Evolutionary conservation across 2,113 vertebrate species (phyloP).

Genomic region (Narcine bancroftii): DNA sequence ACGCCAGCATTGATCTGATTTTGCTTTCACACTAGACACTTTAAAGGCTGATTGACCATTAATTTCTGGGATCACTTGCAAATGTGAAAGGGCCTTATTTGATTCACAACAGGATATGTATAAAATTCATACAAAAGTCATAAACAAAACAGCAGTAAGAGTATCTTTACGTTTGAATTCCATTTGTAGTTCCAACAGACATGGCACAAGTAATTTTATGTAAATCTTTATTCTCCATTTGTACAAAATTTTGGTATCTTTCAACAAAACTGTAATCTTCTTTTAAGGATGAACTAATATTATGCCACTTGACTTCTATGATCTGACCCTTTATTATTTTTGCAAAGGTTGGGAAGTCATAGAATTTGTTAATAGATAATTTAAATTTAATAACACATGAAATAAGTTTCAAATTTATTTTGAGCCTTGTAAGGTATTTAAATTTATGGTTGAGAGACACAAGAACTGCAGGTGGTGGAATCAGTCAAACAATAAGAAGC

Average conservation of each 20-base stretch:
- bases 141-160: background rate
- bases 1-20: no score
- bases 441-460: no score
- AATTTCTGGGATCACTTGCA: no score
- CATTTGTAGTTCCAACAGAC: background rate
- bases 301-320: background rate
- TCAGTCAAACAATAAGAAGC: no score
- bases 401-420: background rate
- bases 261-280: background rate
- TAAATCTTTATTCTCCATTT: conserved; percentile 5
- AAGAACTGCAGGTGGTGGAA: no score
- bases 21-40: no score
- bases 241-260: background rate
- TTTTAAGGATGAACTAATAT: background rate
- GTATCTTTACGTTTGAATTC: conserved; percentile 25
- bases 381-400: background rate
- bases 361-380: background rate
- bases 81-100: no score
- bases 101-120: conserved; percentile 14
- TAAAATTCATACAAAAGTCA: conserved; percentile 25
- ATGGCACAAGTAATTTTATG: background rate
- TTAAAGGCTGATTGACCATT: no score
- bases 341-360: background rate
- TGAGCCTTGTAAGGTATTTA: no score
- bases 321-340: background rate